Evolutionary conservation across 2,888 invertebrate genomes (phyloP).

Genomic region (Tetrapedia diversipes): DNA sequence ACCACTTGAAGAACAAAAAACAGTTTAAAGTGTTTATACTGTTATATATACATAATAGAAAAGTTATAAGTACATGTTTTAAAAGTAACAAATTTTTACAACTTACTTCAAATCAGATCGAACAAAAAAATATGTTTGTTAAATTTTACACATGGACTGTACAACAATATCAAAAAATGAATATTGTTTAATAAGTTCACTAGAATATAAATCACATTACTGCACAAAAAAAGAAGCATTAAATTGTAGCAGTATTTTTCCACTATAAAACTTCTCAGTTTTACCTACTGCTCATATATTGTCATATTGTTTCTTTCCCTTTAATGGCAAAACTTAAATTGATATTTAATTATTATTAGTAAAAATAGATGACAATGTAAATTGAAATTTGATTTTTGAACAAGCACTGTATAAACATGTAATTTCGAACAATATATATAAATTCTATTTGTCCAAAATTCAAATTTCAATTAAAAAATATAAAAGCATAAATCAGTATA

Average conservation of each 20-base stretch:
- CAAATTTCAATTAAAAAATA: slow-evolving; percentile 44
- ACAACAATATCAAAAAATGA: slow-evolving; percentile 32
- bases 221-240: slow-evolving; percentile 13
- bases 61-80: slow-evolving; percentile 58
- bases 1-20: slow-evolving; percentile 30
- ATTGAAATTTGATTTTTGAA: slow-evolving; percentile 44
- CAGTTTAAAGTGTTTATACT: slow-evolving; percentile 15
- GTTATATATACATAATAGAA: slow-evolving; percentile 36
- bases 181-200: slow-evolving; percentile 32
- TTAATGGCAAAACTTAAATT: slow-evolving; percentile 49
- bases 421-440: slow-evolving; percentile 25
- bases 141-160: slow-evolving; percentile 30
- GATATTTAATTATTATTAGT: slow-evolving; percentile 16
- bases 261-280: slow-evolving; percentile 34
- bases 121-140: slow-evolving; percentile 6
- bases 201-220: slow-evolving; percentile 42
- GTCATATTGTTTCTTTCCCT: slow-evolving; percentile 52
- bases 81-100: slow-evolving; percentile 22
- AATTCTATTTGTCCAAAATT: slow-evolving; percentile 26
- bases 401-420: slow-evolving; percentile 32
- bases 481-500: slow-evolving; percentile 28
- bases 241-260: slow-evolving; percentile 20
- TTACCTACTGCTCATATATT: slow-evolving; percentile 53
- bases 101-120: slow-evolving; percentile 14
- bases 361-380: slow-evolving; percentile 18